Evolutionary conservation across 2,888 invertebrate species (phyloP), one percentile per base, ranked within the genome.

Genomic region (Ellobium chinense): DNA sequence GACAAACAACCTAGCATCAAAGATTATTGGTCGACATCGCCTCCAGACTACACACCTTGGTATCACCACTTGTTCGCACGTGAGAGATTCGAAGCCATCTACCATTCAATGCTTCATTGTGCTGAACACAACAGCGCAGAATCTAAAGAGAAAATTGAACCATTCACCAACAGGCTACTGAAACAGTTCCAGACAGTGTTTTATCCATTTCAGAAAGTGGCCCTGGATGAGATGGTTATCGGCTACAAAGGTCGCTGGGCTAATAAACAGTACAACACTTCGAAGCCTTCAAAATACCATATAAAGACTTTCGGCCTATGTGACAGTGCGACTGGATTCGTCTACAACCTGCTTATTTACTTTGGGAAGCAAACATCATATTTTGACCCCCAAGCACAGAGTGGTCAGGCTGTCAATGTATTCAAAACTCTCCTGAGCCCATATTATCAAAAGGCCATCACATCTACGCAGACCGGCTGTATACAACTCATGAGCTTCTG

Each of bases 51-150:
- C 29, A 46, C 9, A n/a, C 24, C 54, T 29, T 70, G 56, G 70
- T 56, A 56, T n/a, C 70, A 70, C 29, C 31, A 56, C 18, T 14
- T 70, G 56, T 70, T 70, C 31, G 56, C 70, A 29, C 24, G 70
- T 5, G 39, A 21, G 7, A 70, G 24, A 39, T 70, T 68, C 27
- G 68, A 68, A 39, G 68, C 68, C 24, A n/a, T 68, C 21, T 68
- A 68, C 39, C 39, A 68, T 27, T n/a, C 37, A 9, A 68, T 68
- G 68, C 68, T 68, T 14, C 68, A 68, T 39, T 68, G 68, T 39
- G 14, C 68, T 37, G 68, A 68, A n/a, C 18, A 9, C 9, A 27
- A 9, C 21, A 24, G 7, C 14, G 39, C 68, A 37, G 39, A 39
- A 31, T 21, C 24, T 9, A 68, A 68, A 39, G 68, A 9, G 21